A percentile compares a stretch with the other conserved stretches of the same genome.
These are phyloP conservation scores for Hirundo rustica DNA, from an alignment of 2,797 vertebrate genomes.

Conservation along the genomic window DNA sequence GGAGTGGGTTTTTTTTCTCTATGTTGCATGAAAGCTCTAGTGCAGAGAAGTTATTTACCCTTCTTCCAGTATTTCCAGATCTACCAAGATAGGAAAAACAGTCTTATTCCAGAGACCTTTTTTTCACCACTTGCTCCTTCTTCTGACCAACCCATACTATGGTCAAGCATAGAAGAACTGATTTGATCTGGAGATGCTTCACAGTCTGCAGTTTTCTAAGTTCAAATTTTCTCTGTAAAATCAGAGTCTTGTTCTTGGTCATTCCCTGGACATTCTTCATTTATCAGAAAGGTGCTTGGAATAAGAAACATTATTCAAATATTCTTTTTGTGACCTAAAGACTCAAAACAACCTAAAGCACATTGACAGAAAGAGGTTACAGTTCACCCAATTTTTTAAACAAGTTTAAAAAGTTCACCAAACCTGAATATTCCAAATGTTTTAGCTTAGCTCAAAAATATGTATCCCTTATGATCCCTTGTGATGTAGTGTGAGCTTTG, in stretches of 20 bases:
- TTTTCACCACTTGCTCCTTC: background rate
- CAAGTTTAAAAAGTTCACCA: background rate
- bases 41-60: background rate
- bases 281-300: background rate
- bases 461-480: background rate
- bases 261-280: background rate
- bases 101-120: background rate
- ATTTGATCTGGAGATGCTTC: background rate
- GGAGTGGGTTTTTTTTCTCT: background rate
- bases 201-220: background rate
- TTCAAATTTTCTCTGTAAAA: background rate
- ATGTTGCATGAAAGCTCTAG: background rate
- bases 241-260: background rate
- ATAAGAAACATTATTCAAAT: background rate
- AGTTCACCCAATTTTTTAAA: background rate
- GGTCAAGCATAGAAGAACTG: background rate
- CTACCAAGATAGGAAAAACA: background rate
- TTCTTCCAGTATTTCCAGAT: background rate
- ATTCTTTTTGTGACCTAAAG: background rate
- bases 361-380: background rate
- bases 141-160: background rate
- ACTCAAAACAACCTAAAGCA: background rate
- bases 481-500: background rate
- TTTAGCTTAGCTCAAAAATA: background rate
- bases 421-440: background rate